Evolutionary conservation across 2,888 invertebrate genomes (phyloP), one percentile per base, ranked within the genome.

Genomic region (Heterodera filipjevi): DNA sequence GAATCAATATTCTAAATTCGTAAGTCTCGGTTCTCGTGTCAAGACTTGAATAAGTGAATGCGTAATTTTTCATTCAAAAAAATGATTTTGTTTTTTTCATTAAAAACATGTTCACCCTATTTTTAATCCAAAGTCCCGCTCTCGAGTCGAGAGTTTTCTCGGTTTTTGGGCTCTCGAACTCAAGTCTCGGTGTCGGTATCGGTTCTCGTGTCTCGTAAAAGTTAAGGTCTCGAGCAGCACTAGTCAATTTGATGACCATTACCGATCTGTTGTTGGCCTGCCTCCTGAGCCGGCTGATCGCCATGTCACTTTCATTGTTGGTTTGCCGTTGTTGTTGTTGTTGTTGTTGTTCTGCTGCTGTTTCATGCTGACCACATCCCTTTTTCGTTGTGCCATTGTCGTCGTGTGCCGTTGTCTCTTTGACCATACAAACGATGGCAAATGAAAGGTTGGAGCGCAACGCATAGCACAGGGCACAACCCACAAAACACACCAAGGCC

Each of bases 381-480:
- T 35, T 33, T 59, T 6, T 75, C 19, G 30, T 64, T 66, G 59
- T 35, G 33, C 39, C 32, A n/a, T 14, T 32, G 68, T 10, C 66
- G 32, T 30, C 66, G 30, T 53, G 19, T 27, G 27, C 3, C 59
- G n/a, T 27, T 32, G 83, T 16, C 49, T 83, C 6, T 92, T 92
- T 72, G 92, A 87, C 94, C 96, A 96, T 96, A 81, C 95, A 95
- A 68, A 96, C 95, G 84, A 96, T 94, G 5, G 95, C 95, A 27
- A 96, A 94, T 83, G 95, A 95, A 83, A 96, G 92, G 90, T 95
- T 95, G 0, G 95, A 95, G 80, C 95, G 91, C 93, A 95, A 94
- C 0, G 95, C 94, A 90, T 95, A 95, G 5, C 95, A 94, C 89
- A 94, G 93, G 80, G 94, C 94, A 89, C 95, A 95, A 22, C 95